phyloP scores from a whole-genome alignment of 2,888 invertebrate genomes.

The Rosalia funebris region DNA sequence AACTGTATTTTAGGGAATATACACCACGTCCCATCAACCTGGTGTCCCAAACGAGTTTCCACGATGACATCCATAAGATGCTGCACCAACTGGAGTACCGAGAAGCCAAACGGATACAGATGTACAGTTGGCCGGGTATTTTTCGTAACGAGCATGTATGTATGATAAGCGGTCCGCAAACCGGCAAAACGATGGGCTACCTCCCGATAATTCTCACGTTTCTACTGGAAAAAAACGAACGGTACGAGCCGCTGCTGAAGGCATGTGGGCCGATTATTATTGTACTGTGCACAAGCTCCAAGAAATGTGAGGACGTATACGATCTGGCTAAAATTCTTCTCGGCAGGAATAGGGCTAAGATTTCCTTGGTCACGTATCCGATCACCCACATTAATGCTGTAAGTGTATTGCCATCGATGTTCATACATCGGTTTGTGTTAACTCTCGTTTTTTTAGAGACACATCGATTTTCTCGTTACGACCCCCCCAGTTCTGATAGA shows the following conservation, averaged over 20 bases:
- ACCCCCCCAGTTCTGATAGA: slow-evolving; percentile 71
- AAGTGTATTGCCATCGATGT: too few relatives aligned
- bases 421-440: too few relatives aligned
- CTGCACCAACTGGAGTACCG: slow-evolving; percentile 48
- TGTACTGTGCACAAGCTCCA: slow-evolving; percentile 73
- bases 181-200: slow-evolving; percentile 79
- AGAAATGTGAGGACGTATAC: slow-evolving; percentile 67
- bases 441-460: slow-evolving; percentile 50
- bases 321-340: slow-evolving; percentile 64
- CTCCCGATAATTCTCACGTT: slow-evolving; percentile 74
- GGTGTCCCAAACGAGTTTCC: slow-evolving; percentile 49
- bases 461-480: slow-evolving; percentile 74
- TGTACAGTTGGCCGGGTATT: slow-evolving; percentile 77
- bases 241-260: slow-evolving; percentile 52
- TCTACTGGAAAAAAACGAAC: slow-evolving; percentile 66
- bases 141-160: slow-evolving; percentile 73
- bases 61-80: slow-evolving; percentile 46
- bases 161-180: slow-evolving; percentile 69
- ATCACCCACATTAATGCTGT: slow-evolving; percentile 50
- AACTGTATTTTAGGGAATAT: slow-evolving; percentile 48
- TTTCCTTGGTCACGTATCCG: slow-evolving; percentile 65
- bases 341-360: slow-evolving; percentile 57
- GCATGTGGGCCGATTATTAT: slow-evolving; percentile 72
- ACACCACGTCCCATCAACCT: slow-evolving; percentile 47
- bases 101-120: slow-evolving; percentile 69